These are phyloP conservation scores for cattle (Bos taurus) DNA, from an alignment of 2,113 vertebrate genomes.

Conservation along the genomic window ARS-UCD2.0 NC_037339.1:1128501-1129000, in stretches of 20 bases:
- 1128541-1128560: neutral
- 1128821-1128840: neutral
- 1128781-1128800: neutral
- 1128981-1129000: neutral
- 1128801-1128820: neutral
- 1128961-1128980: neutral
- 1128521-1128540: neutral
- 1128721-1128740: neutral
- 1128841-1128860: neutral
- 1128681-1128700: neutral
- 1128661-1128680: neutral
- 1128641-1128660: rapidly evolving
- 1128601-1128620: neutral
- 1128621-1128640: neutral
- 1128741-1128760: neutral
- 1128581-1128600: neutral
- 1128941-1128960: neutral
- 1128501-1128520: neutral
- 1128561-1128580: neutral
- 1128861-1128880: neutral
- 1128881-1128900: neutral
- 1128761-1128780: neutral
- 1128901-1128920: neutral
- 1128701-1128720: neutral
- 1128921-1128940: no score